Evolutionary conservation across 35 echinoderm and acorn worm genomes (phyloP), one percentile per base, ranked within the genome.

Genomic region (Chiridota heheva): DNA sequence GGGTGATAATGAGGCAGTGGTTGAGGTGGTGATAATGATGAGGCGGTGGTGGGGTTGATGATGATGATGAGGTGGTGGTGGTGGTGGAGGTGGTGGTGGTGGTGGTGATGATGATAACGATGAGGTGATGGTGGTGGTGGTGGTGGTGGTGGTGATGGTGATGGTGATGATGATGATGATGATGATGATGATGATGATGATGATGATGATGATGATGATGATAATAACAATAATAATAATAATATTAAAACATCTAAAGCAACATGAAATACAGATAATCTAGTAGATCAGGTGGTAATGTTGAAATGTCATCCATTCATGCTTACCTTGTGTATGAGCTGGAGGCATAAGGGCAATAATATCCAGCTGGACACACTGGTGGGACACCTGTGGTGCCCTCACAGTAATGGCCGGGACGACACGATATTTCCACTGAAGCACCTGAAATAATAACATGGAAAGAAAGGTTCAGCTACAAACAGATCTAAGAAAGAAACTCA

Each of bases 341-440:
- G 13, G 94, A 91, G 29, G 84, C 94, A 12, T 91, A 75, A n/a
- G 94, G 94, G 42, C 94, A 97, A 68, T 97, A 97, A 39, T 97
- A 91, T 3, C 94, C 94, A 18, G 77, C 89, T 41, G 94, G 94
- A 44, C 94, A 97, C 4, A 88, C 53, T 26, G 94, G 94, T 24
- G 94, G 94, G 4, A 64, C 81, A 10, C 94, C 94, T 3, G 94
- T 97, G 2, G 81, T 84, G n/a, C 94, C 94, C 58, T 97, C 94
- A 58, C 94, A 97, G 68, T 91, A 97, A 47, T 91, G 78, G 17
- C 94, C 88, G 7, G 79, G 66, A 73, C 94, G 47, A 33, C 94
- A 97, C 10, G 89, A 77, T 0, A 97, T 85, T 42, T 97, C 94
- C 58, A 88, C 60, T 7, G 94, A 84, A 0, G 94, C 88, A 55